Base-by-base conservation (phyloP, 2,888 invertebrate species). In the Therioaphis trifolii region DNA sequence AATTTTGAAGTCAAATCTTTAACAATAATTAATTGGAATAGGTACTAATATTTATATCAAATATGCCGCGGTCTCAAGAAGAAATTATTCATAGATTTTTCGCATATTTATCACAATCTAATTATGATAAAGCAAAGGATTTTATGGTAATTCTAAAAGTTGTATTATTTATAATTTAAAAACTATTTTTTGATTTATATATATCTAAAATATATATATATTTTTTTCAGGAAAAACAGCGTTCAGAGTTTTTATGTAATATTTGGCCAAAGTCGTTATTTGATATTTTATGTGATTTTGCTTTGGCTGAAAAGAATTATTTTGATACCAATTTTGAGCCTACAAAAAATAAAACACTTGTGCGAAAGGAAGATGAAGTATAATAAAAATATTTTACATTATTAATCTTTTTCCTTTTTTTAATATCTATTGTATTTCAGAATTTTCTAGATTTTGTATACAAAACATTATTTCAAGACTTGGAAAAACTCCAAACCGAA, bases 231-330 rank as follows among this genome's bases (percentile, higher is more conserved):
- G 72, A 82, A 18, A 82, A 40, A 61, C 80, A 82, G 18, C 72
- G 80, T 72, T 69, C 49, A 35, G 61, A 49, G 12, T 24, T 35
- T 21, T 14, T 74, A 18, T 35, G 49, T 2, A 46, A 63, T 49
- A 9, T 21, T 35, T 82, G 80, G 80, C 80, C 80, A n/a, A 72
- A 82, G 18, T 29, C 80, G 24, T 63, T 82, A 35, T 61, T 72
- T 74, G 61, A 82, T 24, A 72, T 82, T 24, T 46, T 82, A n/a
- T 82, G 80, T 63, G 80, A 82, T 49, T 82, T 82, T 63, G 80
- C 80, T 24, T 72, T 82, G 49, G 80, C 80, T 11, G 80, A 82
- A 82, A 82, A 82, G 35, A 72, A 74, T 18, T 82, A 82, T 14
- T 71, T 24, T 11, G 80, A 74, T 35, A 82, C 61, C 0, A 72